Evolutionary conservation across 2,113 vertebrate species (phyloP).

Genomic region (Terrapene triunguis): DNA sequence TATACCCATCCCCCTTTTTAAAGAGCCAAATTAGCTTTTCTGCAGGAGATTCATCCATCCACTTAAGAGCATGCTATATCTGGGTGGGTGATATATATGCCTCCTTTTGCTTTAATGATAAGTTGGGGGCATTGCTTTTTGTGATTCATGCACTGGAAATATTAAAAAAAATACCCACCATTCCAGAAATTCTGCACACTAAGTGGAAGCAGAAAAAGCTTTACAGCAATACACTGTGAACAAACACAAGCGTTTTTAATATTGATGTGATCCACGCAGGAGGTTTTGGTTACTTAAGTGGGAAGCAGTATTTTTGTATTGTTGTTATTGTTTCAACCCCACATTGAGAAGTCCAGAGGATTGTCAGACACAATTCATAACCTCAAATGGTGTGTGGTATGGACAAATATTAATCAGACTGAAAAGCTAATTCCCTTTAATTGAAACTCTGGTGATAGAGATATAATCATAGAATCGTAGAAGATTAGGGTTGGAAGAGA

Average conservation of each 20-base stretch:
- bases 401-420: neutral
- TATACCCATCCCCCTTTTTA: neutral
- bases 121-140: neutral
- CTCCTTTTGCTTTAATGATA: neutral
- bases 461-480: too few relatives aligned
- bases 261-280: neutral
- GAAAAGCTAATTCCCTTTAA: neutral
- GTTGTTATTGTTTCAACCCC: neutral
- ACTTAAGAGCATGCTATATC: neutral
- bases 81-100: neutral
- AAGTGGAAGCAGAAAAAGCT: neutral
- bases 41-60: neutral
- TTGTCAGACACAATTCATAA: neutral
- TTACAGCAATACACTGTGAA: neutral
- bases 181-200: neutral
- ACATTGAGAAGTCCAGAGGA: rapidly evolving
- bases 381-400: neutral
- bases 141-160: neutral
- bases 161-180: neutral
- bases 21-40: neutral
- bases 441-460: neutral
- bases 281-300: neutral
- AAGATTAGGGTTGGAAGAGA: too few relatives aligned
- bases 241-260: neutral
- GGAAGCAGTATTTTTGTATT: neutral